These are phyloP conservation scores for Diarsia brunnea DNA, from an alignment of 2,888 invertebrate species.

Conservation along the genomic window DNA sequence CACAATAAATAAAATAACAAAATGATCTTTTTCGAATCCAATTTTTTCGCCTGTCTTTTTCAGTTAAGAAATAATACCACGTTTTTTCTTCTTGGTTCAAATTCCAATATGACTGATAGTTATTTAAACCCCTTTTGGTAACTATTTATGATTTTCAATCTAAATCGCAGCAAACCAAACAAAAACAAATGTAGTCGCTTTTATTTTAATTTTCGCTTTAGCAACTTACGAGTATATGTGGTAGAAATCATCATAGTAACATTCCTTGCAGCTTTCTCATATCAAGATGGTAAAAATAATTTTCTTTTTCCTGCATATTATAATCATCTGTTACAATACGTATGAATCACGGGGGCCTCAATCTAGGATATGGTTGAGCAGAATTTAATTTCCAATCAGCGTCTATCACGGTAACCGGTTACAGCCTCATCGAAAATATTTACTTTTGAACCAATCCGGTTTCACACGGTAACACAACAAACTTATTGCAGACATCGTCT, in stretches of 20 bases:
- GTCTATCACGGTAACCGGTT: constrained; percentile 51
- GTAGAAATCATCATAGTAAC: not conserved
- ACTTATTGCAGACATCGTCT: constrained; percentile 19
- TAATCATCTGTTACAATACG: not conserved
- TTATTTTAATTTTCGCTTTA: not conserved
- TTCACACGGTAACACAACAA: constrained; percentile 32
- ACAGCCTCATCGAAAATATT: constrained; percentile 50
- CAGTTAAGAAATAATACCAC: too few species aligned
- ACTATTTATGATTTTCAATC: too few species aligned
- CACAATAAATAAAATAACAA: too few species aligned
- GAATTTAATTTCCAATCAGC: constrained; percentile 35
- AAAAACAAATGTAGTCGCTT: not conserved
- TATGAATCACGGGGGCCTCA: constrained; percentile 24
- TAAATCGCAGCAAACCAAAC: not conserved
- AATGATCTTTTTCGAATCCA: not conserved
- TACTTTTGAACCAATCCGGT: constrained; percentile 57
- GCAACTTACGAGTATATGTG: too few species aligned
- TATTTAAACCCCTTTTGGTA: not conserved
- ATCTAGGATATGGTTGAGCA: constrained; percentile 30
- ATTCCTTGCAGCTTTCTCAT: not conserved
- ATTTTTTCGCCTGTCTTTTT: not conserved
- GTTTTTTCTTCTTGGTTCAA: too few species aligned
- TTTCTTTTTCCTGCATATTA: not conserved
- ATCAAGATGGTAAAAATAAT: not conserved
- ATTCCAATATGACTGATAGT: too few species aligned